Evolutionary conservation across 30 jellyfish, hydroid and myxozoan genomes (phyloP).

Genomic region (Aurelia sp.): DNA sequence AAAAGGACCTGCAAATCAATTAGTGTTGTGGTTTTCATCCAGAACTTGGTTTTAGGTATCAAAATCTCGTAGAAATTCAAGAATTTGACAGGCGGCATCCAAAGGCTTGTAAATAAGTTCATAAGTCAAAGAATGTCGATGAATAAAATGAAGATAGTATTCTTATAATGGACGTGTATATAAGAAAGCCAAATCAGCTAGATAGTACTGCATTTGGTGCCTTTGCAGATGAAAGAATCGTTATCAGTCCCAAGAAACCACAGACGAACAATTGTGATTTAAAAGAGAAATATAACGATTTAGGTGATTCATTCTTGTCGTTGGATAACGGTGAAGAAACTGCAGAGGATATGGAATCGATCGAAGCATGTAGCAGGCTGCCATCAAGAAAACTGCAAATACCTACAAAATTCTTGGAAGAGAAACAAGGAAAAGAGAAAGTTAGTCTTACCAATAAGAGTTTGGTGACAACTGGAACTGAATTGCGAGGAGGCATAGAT

Average conservation of each 20-base stretch:
- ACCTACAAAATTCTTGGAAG: conserved; percentile 37
- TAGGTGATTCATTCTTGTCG: conserved; percentile 50
- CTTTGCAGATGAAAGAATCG: conserved; percentile 25
- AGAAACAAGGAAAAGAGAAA: conserved; percentile 10
- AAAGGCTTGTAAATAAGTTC: too few species aligned
- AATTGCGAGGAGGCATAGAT: not conserved
- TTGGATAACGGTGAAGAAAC: conserved; percentile 1
- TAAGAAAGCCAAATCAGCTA: conserved; percentile 41
- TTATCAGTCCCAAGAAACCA: conserved; percentile 40
- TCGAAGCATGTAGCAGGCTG: conserved; percentile 1
- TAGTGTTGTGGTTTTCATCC: conserved; percentile 26
- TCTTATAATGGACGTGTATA: conserved; percentile 38
- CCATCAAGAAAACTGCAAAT: conserved; percentile 33
- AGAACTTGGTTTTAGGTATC: not conserved
- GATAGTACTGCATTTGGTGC: conserved; percentile 29
- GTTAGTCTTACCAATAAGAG: not conserved
- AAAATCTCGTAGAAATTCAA: too few species aligned
- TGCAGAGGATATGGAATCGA: not conserved
- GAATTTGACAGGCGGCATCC: not conserved
- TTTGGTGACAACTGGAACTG: not conserved
- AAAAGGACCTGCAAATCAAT: conserved; percentile 50
- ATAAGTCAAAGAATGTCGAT: too few species aligned
- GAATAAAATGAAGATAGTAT: not conserved
- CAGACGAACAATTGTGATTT: conserved; percentile 10
- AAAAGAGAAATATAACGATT: conserved; percentile 18